Base-by-base conservation (phyloP, 2,113 vertebrate species). In the Diadophis punctatus region DNA sequence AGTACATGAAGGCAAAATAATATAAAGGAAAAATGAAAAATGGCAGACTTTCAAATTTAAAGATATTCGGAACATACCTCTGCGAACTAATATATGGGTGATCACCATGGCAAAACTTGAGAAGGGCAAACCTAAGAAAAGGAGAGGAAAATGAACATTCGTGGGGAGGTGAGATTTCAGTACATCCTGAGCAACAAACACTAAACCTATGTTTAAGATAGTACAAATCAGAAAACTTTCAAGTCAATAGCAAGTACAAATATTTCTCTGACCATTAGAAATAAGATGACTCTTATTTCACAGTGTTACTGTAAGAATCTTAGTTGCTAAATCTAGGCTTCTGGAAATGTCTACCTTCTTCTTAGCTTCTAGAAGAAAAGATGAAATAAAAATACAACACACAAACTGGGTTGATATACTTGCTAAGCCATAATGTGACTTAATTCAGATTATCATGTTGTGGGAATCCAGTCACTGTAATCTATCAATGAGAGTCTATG, bases 101-200 rank as follows among this genome's bases (percentile, higher is more conserved):
- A 98, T 89, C 85, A 97, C 95, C 97, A 99, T 98, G 96, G 98
- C 97, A 91, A 97, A 91, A 87, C 98, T 96, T 92, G 98, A 98
- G 95, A 99, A 97, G 53, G 99, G 99, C 92, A 98, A 95, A 93
- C 98, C 99, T 99, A 96, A 86, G 90, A 94, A 91, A 39, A 91
- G 93, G 16, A 93, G 86, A 10, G 93, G 88, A 93, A 91, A 93
- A 51, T 14, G 34, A 5, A 95, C 93, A 92, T 96, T 80, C 93
- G 6, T 43, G 27, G 48, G 8, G 43, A 51, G 8, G 22, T 22
- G 18, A 43, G 27, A 90, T 8, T 9, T 52, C 10, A 90, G 23
- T 25, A 52, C 20, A 8, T 85, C n/a, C 23, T 58, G 2, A 27
- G 39, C 18, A 68, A 27, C 25, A 53, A 51, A 3, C n/a, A 16